Percentiles rank a stretch among this genome's conserved stretches.
These are phyloP conservation scores for Chelidonichthys spinosus DNA, from an alignment of 2,797 vertebrate species.

Conservation along the genomic window DNA sequence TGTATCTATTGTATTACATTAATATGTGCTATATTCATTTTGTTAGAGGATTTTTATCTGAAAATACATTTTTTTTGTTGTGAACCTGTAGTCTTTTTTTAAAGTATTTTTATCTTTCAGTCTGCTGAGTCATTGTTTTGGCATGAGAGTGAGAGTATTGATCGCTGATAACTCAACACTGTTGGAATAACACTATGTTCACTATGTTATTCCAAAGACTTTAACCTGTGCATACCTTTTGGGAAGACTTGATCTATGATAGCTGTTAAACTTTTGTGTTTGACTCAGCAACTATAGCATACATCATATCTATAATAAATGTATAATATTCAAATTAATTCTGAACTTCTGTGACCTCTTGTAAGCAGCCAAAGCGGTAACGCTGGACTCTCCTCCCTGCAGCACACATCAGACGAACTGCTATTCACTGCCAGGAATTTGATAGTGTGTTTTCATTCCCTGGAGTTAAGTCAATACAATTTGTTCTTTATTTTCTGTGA, in stretches of 20 bases:
- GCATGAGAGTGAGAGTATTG: not conserved
- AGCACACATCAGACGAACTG: not conserved
- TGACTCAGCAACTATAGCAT: too few species aligned
- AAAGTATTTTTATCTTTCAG: not conserved
- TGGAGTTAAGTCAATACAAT: not conserved
- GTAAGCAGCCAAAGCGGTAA: conserved; percentile 24
- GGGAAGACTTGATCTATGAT: not conserved
- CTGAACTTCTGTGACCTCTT: conserved; percentile 7
- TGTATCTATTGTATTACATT: not conserved
- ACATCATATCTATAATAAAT: too few species aligned
- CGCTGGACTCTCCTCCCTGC: conserved; percentile 42
- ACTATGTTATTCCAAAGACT: not conserved
- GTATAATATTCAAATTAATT: not conserved
- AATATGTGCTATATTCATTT: too few species aligned
- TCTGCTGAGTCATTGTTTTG: not conserved
- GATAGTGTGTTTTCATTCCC: not conserved
- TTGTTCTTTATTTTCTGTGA: conserved; percentile 10
- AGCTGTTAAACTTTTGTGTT: not conserved
- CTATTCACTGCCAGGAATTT: conserved; percentile 16
- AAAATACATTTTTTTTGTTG: too few species aligned
- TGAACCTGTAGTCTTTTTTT: not conserved
- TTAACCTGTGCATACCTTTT: not conserved
- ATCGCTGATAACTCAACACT: not conserved
- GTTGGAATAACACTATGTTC: not conserved
- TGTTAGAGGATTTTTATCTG: too few species aligned